These are phyloP conservation scores for Dynastes maya DNA, from an alignment of 2,888 invertebrate species.

Conservation along the genomic window DNA sequence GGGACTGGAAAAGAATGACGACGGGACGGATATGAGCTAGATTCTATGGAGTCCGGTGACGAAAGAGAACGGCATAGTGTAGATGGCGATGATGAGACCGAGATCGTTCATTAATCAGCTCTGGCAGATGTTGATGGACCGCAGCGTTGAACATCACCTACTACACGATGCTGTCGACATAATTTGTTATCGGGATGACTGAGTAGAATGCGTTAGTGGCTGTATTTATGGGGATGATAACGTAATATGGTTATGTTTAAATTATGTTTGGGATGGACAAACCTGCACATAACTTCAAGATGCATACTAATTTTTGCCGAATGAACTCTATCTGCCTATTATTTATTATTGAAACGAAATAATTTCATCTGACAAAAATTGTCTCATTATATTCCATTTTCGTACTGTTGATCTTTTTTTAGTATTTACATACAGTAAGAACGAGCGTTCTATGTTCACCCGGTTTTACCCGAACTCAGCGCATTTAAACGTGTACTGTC, in stretches of 20 bases:
- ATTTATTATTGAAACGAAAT: too few species aligned
- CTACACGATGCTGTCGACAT: constrained; percentile 36
- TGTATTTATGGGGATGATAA: constrained; percentile 22
- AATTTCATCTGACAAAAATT: too few species aligned
- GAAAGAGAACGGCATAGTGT: constrained; percentile 25
- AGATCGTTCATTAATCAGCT: constrained; percentile 68
- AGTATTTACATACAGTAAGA: too few species aligned
- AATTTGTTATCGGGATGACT: constrained; percentile 39
- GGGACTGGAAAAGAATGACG: constrained; percentile 29
- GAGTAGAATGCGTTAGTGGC: constrained; percentile 21
- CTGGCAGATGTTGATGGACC: constrained; percentile 61
- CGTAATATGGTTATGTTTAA: constrained; percentile 27
- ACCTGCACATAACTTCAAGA: constrained; percentile 6
- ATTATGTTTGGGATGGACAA: not conserved
- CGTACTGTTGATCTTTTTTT: too few species aligned
- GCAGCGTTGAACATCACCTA: constrained; percentile 48
- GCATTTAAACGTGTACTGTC: too few species aligned
- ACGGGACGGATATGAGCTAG: constrained; percentile 26
- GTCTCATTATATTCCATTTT: too few species aligned
- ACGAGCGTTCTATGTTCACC: too few species aligned
- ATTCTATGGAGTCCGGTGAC: constrained; percentile 26
- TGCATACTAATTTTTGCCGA: not conserved
- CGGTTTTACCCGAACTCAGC: too few species aligned
- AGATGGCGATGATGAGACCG: constrained; percentile 50
- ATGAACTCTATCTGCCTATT: too few species aligned